Evolutionary conservation across 2,797 vertebrate genomes (phyloP), one percentile per base, ranked within the genome.

Genomic region (Bryconaethiops microstoma): DNA sequence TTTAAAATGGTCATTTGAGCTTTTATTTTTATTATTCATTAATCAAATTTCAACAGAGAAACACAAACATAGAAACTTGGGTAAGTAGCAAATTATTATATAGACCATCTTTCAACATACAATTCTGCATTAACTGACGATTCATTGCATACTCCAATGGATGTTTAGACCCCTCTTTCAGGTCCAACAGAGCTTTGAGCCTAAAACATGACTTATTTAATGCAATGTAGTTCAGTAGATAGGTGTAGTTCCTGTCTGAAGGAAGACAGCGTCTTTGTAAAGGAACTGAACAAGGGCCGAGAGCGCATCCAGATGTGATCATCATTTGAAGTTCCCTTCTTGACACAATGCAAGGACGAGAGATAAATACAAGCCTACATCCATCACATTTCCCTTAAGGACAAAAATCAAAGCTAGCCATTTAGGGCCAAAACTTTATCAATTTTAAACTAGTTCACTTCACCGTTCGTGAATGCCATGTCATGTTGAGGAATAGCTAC

Each of bases 401-500:
- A 64, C 40, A 4, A 35, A 57, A 45, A 60, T 76, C 9, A 23
- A 23, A 57, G 17, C 4, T 16, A 25, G 40, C 42, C 62, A 52
- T 42, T 52, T 6, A 70, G 12, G 23, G 45, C 60, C 23, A 80
- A 50, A 48, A 17, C n/a, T 23, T 80, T 55, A 71, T 68, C 62
- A 21, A 21, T 63, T 59, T 39, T 65, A 45, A 70, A 62, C n/a
- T 35, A 17, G 39, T 81, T 81, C 35, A 25, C 68, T 77, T 48
- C 52, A 29, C 52, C 39, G 59, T 72, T 79, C 74, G 64, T 75
- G 74, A 83, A 81, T 60, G 75, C 60, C 55, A 72, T 14, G 50
- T 78, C 50, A 76, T 48, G 16, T 23, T 29, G 55, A 55, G 64
- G 71, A 84, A 81, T 7, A 72, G 78, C 81, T 77, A 83, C 84